Conservation (phyloP, 1,140 invertebrate species). For the Coelopa frigida region DNA sequence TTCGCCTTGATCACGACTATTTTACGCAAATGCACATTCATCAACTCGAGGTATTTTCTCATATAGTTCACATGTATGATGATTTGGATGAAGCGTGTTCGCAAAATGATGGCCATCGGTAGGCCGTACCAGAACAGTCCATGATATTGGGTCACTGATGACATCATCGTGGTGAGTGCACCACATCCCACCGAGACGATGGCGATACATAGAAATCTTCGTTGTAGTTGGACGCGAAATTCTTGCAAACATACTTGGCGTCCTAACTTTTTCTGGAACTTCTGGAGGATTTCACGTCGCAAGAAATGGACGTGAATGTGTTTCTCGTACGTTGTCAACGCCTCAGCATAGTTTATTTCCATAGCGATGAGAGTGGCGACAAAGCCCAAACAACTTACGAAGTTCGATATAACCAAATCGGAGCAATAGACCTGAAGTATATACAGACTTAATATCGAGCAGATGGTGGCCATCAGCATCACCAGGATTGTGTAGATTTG, state of each 20-base stretch:
- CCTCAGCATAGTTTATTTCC: not conserved
- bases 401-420: slow-evolving; percentile 4
- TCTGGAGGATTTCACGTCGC: not conserved
- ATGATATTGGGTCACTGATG: slow-evolving; percentile 4
- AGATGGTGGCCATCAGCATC: no score
- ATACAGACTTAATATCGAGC: no score
- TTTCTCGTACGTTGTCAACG: not conserved
- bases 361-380: not conserved
- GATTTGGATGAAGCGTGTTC: slow-evolving; percentile 23
- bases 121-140: slow-evolving; percentile 28
- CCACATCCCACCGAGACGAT: not conserved
- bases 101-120: slow-evolving; percentile 12
- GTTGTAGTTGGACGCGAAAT: not conserved
- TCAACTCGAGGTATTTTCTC: slow-evolving; percentile 16
- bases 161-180: not conserved
- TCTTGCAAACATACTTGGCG: not conserved
- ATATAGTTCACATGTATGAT: slow-evolving; percentile 25
- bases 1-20: slow-evolving; percentile 16
- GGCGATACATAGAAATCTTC: not conserved
- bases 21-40: slow-evolving; percentile 15
- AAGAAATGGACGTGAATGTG: not conserved
- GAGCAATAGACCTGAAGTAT: no score
- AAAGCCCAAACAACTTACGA: slow-evolving; percentile 6
- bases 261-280: not conserved
- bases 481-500: slow-evolving; percentile 9